Evolutionary conservation across 2,888 invertebrate genomes (phyloP).

Genomic region (Eumacrocentrus americanus): DNA sequence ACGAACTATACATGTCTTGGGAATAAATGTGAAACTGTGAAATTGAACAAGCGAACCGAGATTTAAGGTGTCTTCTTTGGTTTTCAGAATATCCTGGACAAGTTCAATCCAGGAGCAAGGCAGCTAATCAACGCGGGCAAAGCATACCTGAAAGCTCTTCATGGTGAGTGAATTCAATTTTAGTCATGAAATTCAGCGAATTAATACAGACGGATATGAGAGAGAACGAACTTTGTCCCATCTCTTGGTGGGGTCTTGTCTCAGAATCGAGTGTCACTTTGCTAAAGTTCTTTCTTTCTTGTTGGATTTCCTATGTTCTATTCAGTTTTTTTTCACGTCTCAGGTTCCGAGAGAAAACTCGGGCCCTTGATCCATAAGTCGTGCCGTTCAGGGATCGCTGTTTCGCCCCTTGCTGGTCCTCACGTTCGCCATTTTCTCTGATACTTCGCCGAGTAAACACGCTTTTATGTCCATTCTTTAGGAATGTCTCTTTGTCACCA

Average conservation of each 20-base stretch:
- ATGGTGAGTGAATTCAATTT: slow-evolving; percentile 73
- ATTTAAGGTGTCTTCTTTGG: slow-evolving; percentile 50
- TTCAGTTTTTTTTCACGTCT: neutral
- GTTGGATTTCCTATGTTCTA: neutral
- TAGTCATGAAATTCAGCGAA: too few species aligned
- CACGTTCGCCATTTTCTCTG: slow-evolving; percentile 9
- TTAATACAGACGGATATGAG: neutral
- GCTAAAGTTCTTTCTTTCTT: slow-evolving; percentile 37
- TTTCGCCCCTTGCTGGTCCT: neutral
- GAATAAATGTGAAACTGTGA: slow-evolving; percentile 6
- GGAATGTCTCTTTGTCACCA: neutral
- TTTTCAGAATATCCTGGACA: slow-evolving; percentile 93
- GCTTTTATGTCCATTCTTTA: slow-evolving; percentile 9
- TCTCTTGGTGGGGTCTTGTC: slow-evolving; percentile 43
- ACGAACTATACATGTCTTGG: too few species aligned
- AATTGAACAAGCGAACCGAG: slow-evolving; percentile 14
- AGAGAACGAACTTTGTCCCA: slow-evolving; percentile 38
- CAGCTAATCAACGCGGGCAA: slow-evolving; percentile 94
- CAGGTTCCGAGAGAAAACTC: neutral
- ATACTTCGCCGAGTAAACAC: slow-evolving; percentile 10
- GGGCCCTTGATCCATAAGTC: slow-evolving; percentile 2
- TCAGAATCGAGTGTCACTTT: slow-evolving; percentile 47
- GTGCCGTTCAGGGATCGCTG: neutral
- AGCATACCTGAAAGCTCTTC: slow-evolving; percentile 91
- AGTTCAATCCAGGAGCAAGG: slow-evolving; percentile 93